Evolutionary conservation across 2,888 invertebrate species (phyloP).

Genomic region (Argyra leucocephala): DNA sequence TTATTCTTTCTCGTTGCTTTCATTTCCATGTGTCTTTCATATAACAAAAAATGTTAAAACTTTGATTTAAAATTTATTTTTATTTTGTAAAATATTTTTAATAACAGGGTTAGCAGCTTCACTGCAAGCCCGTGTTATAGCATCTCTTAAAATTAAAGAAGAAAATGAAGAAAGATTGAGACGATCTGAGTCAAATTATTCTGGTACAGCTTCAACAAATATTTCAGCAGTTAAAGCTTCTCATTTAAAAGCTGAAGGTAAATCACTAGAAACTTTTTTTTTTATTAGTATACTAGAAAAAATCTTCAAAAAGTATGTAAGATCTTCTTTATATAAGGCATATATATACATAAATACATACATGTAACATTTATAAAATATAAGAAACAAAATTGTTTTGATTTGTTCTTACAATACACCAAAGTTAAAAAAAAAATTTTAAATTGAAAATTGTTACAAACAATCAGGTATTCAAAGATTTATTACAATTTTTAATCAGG

Average conservation of each 20-base stretch:
- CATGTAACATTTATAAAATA: too few relatives aligned
- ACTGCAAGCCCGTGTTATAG: conserved; percentile 67
- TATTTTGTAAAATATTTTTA: neutral
- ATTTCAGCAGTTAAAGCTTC: conserved; percentile 17
- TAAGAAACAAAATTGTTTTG: too few relatives aligned
- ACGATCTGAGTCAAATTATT: conserved; percentile 34
- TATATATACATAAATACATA: too few relatives aligned
- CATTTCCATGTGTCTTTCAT: neutral
- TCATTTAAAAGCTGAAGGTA: conserved; percentile 26
- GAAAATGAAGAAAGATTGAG: conserved; percentile 44
- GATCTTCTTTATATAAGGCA: too few relatives aligned
- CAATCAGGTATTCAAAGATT: too few relatives aligned
- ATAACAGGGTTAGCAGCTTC: conserved; percentile 66
- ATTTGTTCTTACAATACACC: too few relatives aligned
- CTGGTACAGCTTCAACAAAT: conserved; percentile 19
- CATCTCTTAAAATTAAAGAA: conserved; percentile 51
- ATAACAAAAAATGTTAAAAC: neutral
- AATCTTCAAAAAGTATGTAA: too few relatives aligned
- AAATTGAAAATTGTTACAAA: too few relatives aligned
- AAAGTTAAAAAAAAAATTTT: too few relatives aligned
- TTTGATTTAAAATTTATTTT: neutral
- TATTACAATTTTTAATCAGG: too few relatives aligned
- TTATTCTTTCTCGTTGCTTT: neutral
- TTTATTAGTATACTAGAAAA: too few relatives aligned
- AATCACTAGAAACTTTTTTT: conserved; percentile 4